Conservation (phyloP, 2,797 vertebrate species). For the Hipposideros larvatus region DNA sequence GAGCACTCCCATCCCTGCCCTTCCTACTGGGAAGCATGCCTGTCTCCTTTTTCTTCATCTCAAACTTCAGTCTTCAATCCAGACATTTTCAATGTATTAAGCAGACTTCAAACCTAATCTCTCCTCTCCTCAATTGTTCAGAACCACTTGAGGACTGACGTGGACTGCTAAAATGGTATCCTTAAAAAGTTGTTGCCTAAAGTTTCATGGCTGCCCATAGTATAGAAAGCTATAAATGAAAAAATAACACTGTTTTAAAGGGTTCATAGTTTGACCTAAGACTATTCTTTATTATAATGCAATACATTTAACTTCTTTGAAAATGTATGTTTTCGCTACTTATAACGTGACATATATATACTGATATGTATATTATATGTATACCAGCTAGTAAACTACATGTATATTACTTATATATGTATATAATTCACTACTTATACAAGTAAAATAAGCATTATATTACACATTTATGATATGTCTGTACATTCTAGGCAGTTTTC, state of each 20-base stretch:
- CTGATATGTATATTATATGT: not conserved
- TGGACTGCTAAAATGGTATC: not conserved
- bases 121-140: not conserved
- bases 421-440: not conserved
- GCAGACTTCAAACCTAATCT: not conserved
- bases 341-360: not conserved
- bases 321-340: not conserved
- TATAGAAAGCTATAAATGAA: constrained; percentile 32
- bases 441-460: constrained; percentile 27
- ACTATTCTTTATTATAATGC: not conserved
- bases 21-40: not conserved
- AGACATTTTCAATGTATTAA: not conserved
- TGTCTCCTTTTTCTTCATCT: constrained; percentile 21
- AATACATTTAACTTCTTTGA: constrained; percentile 16
- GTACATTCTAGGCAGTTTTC: not conserved
- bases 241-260: not conserved
- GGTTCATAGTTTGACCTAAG: not conserved
- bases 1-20: not conserved
- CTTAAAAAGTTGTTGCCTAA: not conserved
- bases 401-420: not conserved
- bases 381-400: not conserved
- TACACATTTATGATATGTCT: constrained; percentile 1
- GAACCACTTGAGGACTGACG: not conserved
- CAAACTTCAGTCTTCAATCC: not conserved
- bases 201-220: not conserved